Evolutionary conservation across 2,113 vertebrate species (phyloP).

Genomic region (Oryzias melastigma): DNA sequence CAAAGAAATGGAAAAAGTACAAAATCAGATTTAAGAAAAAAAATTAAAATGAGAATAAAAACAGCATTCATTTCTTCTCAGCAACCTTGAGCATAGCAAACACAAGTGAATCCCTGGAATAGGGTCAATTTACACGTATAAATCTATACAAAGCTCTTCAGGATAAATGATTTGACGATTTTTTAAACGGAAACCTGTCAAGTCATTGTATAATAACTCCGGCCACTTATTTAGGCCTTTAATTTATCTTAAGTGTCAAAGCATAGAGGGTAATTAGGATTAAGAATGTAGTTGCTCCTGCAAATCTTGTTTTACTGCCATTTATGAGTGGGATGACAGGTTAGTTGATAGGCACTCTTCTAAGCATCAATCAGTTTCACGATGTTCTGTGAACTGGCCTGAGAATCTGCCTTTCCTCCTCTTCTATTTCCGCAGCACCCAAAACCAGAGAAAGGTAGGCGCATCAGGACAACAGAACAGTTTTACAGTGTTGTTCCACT

Average conservation of each 20-base stretch:
- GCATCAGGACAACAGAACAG: conserved; percentile 66
- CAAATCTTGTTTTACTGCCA: conserved; percentile 71
- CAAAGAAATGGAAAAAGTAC: conserved; percentile 24
- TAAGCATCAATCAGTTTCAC: conserved; percentile 31
- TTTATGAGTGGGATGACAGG: conserved; percentile 58
- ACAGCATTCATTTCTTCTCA: conserved; percentile 40
- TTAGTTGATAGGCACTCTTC: conserved; percentile 52
- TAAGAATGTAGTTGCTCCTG: conserved; percentile 53
- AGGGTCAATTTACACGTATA: conserved; percentile 29
- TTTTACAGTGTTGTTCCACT: conserved; percentile 72
- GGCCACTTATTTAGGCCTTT: conserved; percentile 59
- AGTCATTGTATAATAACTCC: conserved; percentile 46
- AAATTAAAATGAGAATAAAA: conserved; percentile 32
- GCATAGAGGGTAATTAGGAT: conserved; percentile 47
- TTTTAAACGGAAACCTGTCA: conserved; percentile 46
- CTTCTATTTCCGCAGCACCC: conserved; percentile 67
- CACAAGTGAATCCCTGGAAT: conserved; percentile 35
- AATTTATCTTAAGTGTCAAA: conserved; percentile 53
- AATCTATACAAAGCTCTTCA: conserved; percentile 39
- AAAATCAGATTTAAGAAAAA: conserved; percentile 18
- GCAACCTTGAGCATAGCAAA: conserved; percentile 31
- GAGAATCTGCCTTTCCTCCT: conserved; percentile 72
- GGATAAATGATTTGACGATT: conserved; percentile 52
- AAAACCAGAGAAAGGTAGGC: conserved; percentile 67
- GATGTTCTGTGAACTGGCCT: conserved; percentile 60